These are phyloP conservation scores for Hyphantria cunea DNA, from an alignment of 1,140 invertebrate species.

Conservation along the genomic window DNA sequence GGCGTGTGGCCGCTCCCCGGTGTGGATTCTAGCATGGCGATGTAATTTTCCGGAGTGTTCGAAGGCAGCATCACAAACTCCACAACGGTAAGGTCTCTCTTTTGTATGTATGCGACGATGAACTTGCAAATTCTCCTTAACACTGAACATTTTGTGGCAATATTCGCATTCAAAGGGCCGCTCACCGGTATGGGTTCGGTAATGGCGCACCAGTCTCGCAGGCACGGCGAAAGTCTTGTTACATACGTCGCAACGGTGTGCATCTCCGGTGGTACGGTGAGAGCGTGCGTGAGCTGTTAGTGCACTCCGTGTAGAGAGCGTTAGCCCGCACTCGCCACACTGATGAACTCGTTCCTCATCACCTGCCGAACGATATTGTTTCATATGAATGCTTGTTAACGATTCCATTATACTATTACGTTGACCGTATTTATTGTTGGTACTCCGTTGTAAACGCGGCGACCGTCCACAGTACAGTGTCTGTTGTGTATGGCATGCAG, in stretches of 20 bases:
- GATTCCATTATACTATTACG: slow-evolving; percentile 30
- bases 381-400: slow-evolving; percentile 38
- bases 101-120: slow-evolving; percentile 96
- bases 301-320: slow-evolving; percentile 83
- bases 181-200: slow-evolving; percentile 94
- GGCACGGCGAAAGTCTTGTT: slow-evolving; percentile 95
- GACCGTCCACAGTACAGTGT: slow-evolving; percentile 63
- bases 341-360: slow-evolving; percentile 67
- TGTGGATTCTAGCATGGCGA: slow-evolving; percentile 95
- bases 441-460: slow-evolving; percentile 41
- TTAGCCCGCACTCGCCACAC: slow-evolving; percentile 83
- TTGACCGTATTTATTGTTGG: slow-evolving; percentile 28
- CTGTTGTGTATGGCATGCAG: slow-evolving; percentile 65
- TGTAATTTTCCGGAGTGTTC: slow-evolving; percentile 96
- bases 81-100: slow-evolving; percentile 92
- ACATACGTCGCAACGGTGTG: slow-evolving; percentile 94
- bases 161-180: slow-evolving; percentile 94
- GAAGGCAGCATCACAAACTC: slow-evolving; percentile 94
- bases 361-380: slow-evolving; percentile 55
- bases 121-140: slow-evolving; percentile 95
- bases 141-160: slow-evolving; percentile 95
- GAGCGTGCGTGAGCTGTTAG: slow-evolving; percentile 84
- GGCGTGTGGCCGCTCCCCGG: slow-evolving; percentile 95
- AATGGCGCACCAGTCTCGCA: slow-evolving; percentile 94
- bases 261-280: slow-evolving; percentile 83